Evolutionary conservation across 1,140 invertebrate genomes (phyloP).

Genomic region (Neodiprion virginianus): DNA sequence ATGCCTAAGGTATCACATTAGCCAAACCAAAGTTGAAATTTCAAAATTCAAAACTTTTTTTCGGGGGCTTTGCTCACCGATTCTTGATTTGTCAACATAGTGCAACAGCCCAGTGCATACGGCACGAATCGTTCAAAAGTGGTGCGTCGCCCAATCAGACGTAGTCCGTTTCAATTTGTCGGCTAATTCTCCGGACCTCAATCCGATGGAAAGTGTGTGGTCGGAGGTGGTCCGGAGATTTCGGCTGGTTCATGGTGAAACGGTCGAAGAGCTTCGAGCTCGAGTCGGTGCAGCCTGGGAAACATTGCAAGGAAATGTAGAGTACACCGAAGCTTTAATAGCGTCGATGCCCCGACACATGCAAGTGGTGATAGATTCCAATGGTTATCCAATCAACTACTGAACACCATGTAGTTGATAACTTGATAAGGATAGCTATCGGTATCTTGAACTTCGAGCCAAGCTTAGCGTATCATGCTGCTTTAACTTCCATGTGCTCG

Average conservation of each 20-base stretch:
- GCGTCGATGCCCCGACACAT: neutral
- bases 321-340: neutral
- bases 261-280: neutral
- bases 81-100: neutral
- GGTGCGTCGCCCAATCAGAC: constrained; percentile 23
- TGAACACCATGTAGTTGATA: too few relatives aligned
- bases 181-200: constrained; percentile 40
- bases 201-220: constrained; percentile 44
- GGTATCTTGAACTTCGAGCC: too few relatives aligned
- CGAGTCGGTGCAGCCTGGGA: neutral
- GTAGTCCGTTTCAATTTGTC: constrained; percentile 32
- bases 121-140: constrained; percentile 11
- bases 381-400: too few relatives aligned
- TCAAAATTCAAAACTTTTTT: too few relatives aligned
- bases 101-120: constrained; percentile 26
- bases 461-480: too few relatives aligned
- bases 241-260: neutral
- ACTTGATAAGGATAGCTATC: too few relatives aligned
- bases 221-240: constrained; percentile 22
- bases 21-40: too few relatives aligned
- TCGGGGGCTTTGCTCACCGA: too few relatives aligned
- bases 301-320: neutral
- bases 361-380: neutral
- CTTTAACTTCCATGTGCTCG: too few relatives aligned
- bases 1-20: too few relatives aligned